Conservation (phyloP, 2,888 invertebrate species). For the Morpho helenor region DNA sequence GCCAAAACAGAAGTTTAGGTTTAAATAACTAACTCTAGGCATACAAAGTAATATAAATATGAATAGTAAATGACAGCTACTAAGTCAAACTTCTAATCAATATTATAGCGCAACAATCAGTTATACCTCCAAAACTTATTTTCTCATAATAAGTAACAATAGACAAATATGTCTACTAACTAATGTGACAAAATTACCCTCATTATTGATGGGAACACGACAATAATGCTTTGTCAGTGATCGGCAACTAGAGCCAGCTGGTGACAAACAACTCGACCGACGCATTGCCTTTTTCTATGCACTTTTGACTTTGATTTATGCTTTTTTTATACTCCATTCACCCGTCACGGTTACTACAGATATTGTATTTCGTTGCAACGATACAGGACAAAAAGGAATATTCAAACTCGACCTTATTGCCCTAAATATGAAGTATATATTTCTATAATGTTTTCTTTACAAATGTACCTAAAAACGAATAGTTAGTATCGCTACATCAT, state of each 20-base stretch:
- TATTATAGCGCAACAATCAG: conserved; percentile 5
- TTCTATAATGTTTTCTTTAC: conserved; percentile 27
- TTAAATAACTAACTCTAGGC: no score
- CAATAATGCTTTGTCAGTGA: conserved; percentile 54
- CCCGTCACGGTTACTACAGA: conserved; percentile 70
- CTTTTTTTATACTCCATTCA: conserved; percentile 77
- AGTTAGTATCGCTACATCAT: conserved; percentile 72
- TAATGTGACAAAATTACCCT: conserved; percentile 79
- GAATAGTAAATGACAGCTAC: no score
- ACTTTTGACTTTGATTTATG: conserved; percentile 81
- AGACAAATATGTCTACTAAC: conserved; percentile 57
- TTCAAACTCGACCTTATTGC: conserved; percentile 24
- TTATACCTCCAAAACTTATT: conserved; percentile 16
- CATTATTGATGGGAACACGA: conserved; percentile 71
- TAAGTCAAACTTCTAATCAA: no score
- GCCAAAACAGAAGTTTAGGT: no score
- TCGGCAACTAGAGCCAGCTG: conserved; percentile 57
- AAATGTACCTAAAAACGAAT: conserved; percentile 48
- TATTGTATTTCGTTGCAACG: conserved; percentile 48
- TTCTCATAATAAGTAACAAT: conserved; percentile 54
- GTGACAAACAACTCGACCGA: conserved; percentile 67
- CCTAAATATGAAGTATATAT: conserved; percentile 32
- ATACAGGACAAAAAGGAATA: conserved; percentile 30
- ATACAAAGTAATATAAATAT: no score
- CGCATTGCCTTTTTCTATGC: conserved; percentile 72